Conservation (phyloP, 2,113 vertebrate genomes). For the Trichomycterus rosablanca region DNA sequence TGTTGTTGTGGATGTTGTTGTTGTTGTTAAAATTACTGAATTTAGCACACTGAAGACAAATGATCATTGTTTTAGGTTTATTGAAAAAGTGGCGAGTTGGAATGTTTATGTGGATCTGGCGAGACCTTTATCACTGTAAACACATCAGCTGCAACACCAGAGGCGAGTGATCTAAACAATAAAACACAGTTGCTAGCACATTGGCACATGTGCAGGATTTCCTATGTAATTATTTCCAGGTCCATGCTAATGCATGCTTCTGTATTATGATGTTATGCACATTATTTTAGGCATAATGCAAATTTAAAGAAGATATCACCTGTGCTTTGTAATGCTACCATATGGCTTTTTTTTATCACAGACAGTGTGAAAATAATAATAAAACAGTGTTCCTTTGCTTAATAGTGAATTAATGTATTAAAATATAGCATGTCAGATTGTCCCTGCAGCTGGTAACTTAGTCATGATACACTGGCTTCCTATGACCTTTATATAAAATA, state of each 20-base stretch:
- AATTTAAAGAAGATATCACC: constrained; percentile 50
- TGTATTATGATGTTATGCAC: constrained; percentile 51
- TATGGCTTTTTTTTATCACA: constrained; percentile 44
- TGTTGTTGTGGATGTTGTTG: no score
- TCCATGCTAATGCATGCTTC: constrained; percentile 62
- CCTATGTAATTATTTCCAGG: constrained; percentile 10
- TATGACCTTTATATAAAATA: constrained; percentile 44
- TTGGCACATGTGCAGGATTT: constrained; percentile 39
- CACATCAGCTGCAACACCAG: constrained; percentile 33
- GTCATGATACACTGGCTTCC: constrained; percentile 41
- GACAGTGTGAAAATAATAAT: constrained; percentile 55
- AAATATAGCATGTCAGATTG: constrained; percentile 42
- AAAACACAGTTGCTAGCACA: constrained; percentile 27
- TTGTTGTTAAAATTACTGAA: neutral
- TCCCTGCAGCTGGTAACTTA: constrained; percentile 50
- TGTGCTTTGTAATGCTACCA: constrained; percentile 48
- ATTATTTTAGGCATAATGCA: constrained; percentile 48
- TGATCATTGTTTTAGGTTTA: constrained; percentile 13
- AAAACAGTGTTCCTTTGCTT: constrained; percentile 31
- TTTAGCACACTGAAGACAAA: constrained; percentile 12
- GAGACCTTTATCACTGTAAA: constrained; percentile 20
- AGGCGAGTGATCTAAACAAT: constrained; percentile 36
- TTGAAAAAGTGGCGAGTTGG: constrained; percentile 10
- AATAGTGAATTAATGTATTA: constrained; percentile 52
- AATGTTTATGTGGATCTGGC: constrained; percentile 20